Base-by-base conservation (phyloP, 2,797 vertebrate genomes). In the Coluber constrictor region DNA sequence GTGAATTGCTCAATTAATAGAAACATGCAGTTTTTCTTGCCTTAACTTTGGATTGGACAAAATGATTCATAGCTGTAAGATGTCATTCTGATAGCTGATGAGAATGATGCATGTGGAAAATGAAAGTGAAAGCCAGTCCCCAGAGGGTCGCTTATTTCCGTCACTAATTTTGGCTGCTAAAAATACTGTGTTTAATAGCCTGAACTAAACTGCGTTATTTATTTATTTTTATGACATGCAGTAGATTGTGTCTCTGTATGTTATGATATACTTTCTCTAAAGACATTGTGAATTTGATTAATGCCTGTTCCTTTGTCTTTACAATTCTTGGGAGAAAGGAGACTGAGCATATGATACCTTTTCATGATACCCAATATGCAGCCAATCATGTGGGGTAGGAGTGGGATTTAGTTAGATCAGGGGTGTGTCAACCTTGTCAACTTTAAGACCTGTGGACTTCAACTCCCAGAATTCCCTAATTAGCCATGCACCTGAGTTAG, bases 71-170 rank as follows among this genome's bases (percentile, higher is more conserved):
- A 56, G 23, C 15, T 55, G 11, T 87, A 60, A 63, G 3, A 37
- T 37, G 47, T 63, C 74, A 47, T 92, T 89, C 74, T 55, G 56
- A 61, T 51, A 32, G 18, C 60, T 87, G 16, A 63, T 91, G 37
- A 54, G 96, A 92, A 95, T 95, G 92, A 92, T 94, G 91, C 96
- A 96, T 97, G 97, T 47, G 20, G 97, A 15, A 97, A 96, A 29
- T 96, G 95, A 97, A 97, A 96, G 94, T 92, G 51, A 95, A 96
- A 97, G 95, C 95, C 93, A 90, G 95, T 96, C 63, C 37, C 94
- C 96, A 86, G 74, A 93, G 91, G 97, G 91, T 91, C 43, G 16
- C 66, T 61, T 54, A 32, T 94, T 59, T 66, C 92, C 27, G 16
- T 37, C 12, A 54, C 54, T 16, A n/a, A 0, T 59, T 96, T 20